Percentiles rank a stretch among this genome's conserved stretches.
Conservation (phyloP, 2,888 invertebrate genomes). For the Catocala nupta region DNA sequence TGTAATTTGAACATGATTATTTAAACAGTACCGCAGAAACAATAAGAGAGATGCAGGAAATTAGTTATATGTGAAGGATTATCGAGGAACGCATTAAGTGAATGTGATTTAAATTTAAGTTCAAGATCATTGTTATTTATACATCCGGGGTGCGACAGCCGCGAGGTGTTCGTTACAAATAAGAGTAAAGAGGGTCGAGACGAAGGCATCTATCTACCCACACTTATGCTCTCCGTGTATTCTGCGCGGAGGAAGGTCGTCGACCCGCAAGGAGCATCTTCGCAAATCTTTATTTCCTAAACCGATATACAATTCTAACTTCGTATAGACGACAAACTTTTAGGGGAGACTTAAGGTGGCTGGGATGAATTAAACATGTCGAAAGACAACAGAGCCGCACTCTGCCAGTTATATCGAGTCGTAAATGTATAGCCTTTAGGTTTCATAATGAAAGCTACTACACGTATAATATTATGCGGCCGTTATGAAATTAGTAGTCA, state of each 20-base stretch:
- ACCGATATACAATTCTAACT: slow-evolving; percentile 55
- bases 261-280: slow-evolving; percentile 77
- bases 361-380: slow-evolving; percentile 27
- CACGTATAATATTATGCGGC: slow-evolving; percentile 13
- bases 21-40: neutral
- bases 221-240: slow-evolving; percentile 73
- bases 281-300: slow-evolving; percentile 77
- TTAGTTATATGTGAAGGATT: slow-evolving; percentile 26
- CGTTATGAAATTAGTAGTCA: slow-evolving; percentile 21
- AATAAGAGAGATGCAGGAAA: slow-evolving; percentile 13
- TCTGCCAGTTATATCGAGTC: neutral
- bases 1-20: neutral
- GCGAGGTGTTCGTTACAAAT: slow-evolving; percentile 54
- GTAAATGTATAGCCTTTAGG: neutral
- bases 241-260: slow-evolving; percentile 72
- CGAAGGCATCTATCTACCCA: slow-evolving; percentile 63
- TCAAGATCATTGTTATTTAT: slow-evolving; percentile 54
- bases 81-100: slow-evolving; percentile 31
- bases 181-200: slow-evolving; percentile 66
- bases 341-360: slow-evolving; percentile 35
- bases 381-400: slow-evolving; percentile 5
- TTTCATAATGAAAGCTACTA: slow-evolving; percentile 14
- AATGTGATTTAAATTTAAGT: slow-evolving; percentile 45
- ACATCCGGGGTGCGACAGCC: slow-evolving; percentile 53
- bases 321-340: slow-evolving; percentile 50